Conservation (phyloP, 2,888 invertebrate genomes). For the Orthonychiurus folsomi region DNA sequence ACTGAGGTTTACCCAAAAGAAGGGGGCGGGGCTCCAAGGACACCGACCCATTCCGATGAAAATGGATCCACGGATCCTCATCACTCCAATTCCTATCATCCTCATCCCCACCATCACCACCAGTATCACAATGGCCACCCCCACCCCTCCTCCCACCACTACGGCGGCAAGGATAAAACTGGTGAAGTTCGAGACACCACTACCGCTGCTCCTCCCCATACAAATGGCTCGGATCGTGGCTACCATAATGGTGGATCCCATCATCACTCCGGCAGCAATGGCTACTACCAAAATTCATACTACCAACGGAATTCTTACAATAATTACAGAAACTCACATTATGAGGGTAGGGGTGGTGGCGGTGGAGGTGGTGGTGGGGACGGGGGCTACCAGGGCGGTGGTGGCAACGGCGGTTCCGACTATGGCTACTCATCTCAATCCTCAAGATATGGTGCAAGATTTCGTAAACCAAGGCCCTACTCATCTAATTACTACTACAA, state of each 20-base stretch:
- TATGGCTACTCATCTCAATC: conserved; percentile 17
- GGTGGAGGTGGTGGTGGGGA: conserved; percentile 20
- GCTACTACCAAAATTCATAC: conserved; percentile 17
- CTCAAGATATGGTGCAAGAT: conserved; percentile 25
- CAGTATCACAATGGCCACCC: conserved; percentile 15
- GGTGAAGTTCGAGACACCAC: no score
- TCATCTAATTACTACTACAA: conserved; percentile 35
- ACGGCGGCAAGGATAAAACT: background rate
- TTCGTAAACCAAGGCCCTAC: conserved; percentile 37
- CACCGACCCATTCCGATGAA: background rate
- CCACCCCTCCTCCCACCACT: conserved; percentile 6
- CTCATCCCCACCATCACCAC: conserved; percentile 5
- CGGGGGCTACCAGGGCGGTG: conserved; percentile 13
- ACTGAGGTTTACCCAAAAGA: background rate
- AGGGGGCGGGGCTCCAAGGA: background rate
- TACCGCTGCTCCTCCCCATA: background rate
- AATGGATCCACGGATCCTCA: background rate
- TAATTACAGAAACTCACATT: conserved; percentile 35
- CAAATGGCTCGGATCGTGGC: conserved; percentile 13
- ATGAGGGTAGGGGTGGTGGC: conserved; percentile 18
- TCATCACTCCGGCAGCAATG: conserved; percentile 8
- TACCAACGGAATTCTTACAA: conserved; percentile 34
- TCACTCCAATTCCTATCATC: conserved; percentile 8
- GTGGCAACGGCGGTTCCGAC: conserved; percentile 17
- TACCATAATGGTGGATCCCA: conserved; percentile 21